Conservation (phyloP, 2,797 vertebrate genomes). For the Ara ararauna region DNA sequence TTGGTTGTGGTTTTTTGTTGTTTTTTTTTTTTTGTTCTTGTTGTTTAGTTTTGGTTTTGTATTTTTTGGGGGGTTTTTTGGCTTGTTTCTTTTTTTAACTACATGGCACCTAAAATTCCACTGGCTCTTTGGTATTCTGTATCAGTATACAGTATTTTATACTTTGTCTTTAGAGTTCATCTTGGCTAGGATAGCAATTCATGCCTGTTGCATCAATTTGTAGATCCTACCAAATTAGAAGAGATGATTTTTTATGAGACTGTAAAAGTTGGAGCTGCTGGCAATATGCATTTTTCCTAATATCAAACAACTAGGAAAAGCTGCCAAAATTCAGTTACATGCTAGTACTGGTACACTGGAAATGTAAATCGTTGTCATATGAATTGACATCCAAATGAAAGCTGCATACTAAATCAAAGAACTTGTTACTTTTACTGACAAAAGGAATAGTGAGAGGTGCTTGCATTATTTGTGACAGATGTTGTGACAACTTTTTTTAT, state of each 20-base stretch:
- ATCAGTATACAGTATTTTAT: neutral
- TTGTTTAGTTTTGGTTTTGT: neutral
- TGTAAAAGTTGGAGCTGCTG: neutral
- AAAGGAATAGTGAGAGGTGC: constrained; percentile 4
- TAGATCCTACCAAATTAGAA: neutral
- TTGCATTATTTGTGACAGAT: constrained; percentile 51
- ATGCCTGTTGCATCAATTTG: neutral
- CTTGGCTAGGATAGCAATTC: neutral
- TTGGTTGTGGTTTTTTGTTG: no score
- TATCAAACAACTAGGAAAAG: neutral
- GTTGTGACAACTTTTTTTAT: constrained; percentile 25
- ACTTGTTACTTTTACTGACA: constrained; percentile 26
- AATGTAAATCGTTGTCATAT: constrained; percentile 36
- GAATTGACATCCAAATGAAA: constrained; percentile 12
- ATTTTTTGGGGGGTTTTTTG: neutral
- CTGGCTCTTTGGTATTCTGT: neutral
- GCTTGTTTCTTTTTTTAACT: neutral
- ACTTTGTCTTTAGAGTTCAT: neutral
- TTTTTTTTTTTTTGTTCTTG: no score
- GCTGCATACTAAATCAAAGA: constrained; percentile 11
- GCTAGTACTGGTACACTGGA: neutral
- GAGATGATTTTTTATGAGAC: neutral
- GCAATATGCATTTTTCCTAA: neutral
- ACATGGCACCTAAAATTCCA: neutral
- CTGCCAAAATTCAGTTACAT: neutral